Base-by-base conservation (phyloP, 2,113 vertebrate genomes). In the Falco punctatus region DNA sequence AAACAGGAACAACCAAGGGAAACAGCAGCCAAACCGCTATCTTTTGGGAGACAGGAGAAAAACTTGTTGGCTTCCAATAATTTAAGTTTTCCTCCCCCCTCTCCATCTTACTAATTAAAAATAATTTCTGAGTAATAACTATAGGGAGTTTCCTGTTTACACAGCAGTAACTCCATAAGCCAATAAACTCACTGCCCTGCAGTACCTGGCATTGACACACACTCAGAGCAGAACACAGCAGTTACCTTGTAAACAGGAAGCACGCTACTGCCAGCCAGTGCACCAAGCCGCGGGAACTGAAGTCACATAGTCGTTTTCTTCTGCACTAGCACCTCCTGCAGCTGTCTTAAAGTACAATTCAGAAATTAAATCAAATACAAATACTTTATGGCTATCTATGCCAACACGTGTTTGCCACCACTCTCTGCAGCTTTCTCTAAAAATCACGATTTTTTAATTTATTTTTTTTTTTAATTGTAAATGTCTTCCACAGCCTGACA, bases 181-280 rank as follows among this genome's bases (percentile, higher is more conserved):
- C 75, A 96, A 33, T 92, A 88, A 94, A 83, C 71, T 91, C 88
- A 54, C 67, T 4, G 13, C 64, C 79, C 78, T 49, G 70, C 71
- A 92, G 88, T 72, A 55, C 52, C 11, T 57, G 52, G 69, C 78
- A 70, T 67, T 85, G 79, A 61, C 81, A 89, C 61, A 91, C 27
- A 38, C 35, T 66, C 55, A 15, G 46, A 18, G 58, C 81, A 90
- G 90, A 67, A 61, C 1, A 91, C 30, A 82, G 70, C 48, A 69
- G 77, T 70, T 74, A 65, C 28, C 24, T n/a, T 26, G 74, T 93
- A 96, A 97, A 96, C 94, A 96, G 96, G 96, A 97, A 96, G 55
- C 42, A 49, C 1, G 2, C 69, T 52, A 11, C 81, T 83, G 57
- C 55, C 55, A 51, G 4, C 55, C 55, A 51, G 4, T 12, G 59